Base-by-base conservation (phyloP, 2,888 invertebrate species). In the Ochlodes sylvanus region DNA sequence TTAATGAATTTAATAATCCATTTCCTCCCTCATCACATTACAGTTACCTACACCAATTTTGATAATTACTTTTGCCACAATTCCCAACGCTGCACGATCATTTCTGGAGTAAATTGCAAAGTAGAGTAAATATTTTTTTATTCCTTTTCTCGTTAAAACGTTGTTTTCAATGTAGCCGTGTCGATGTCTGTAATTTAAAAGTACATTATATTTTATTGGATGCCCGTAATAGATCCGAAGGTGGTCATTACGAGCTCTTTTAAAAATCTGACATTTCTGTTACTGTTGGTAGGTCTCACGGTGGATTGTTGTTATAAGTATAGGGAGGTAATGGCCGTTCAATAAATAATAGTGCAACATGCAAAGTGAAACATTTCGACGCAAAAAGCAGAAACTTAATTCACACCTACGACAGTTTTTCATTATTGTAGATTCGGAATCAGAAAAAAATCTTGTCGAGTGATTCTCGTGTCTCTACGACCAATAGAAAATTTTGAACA, bases 181-280 rank as follows among this genome's bases (percentile, higher is more conserved):
- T 56, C 34, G 50, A 57, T 66, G 66, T 67, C 61, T 67, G 61
- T 67, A 67, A 67, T 67, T 67, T 67, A 42, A 58, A 58, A 50
- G 42, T 52, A 41, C 52, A 66, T 66, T 66, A 58, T 58, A 61
- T 67, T 67, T 67, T 66, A 66, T 66, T 66, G 66, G 41, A 42
- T 50, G 27, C 54, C 63, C 50, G 64, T 70, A 73, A 70, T 70
- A 72, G 73, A 69, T 69, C 72, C 62, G 56, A 69, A 65, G 57
- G 66, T 41, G 34, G 69, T 70, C 38, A 73, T 73, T 71, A 71
- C 38, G 57, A 52, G 27, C 42, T 50, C 57, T 58, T 66, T 60
- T 61, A 66, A 65, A 57, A 70, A 68, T 68, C 70, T 68, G 63
- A 66, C 60, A 66, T 70, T 68, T 70, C 68, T 57, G 50, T 54